Conservation (phyloP, 2,797 vertebrate genomes). For the Gorsachius magnificus region DNA sequence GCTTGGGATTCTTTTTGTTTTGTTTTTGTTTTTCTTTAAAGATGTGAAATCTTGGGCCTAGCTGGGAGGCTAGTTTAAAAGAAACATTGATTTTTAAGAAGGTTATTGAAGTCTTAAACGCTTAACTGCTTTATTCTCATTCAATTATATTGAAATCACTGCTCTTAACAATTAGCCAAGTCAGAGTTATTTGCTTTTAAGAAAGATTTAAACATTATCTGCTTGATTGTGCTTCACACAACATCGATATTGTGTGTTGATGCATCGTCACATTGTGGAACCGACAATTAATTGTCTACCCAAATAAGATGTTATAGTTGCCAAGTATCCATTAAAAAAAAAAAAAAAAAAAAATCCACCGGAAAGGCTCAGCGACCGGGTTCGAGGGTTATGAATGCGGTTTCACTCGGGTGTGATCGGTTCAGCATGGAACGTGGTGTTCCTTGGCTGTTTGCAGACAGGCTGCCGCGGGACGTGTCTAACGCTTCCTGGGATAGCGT, state of each 20-base stretch:
- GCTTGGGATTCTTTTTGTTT: too few relatives aligned
- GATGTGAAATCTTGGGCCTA: constrained; percentile 17
- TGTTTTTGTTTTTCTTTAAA: background rate
- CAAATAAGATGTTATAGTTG: constrained; percentile 30
- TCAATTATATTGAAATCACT: constrained; percentile 69
- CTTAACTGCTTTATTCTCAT: constrained; percentile 65
- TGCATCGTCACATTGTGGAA: constrained; percentile 1
- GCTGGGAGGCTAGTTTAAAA: constrained; percentile 28
- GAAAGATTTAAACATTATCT: constrained; percentile 46
- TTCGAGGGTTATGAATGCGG: background rate
- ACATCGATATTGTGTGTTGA: background rate
- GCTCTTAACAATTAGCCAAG: constrained; percentile 64
- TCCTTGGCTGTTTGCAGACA: background rate
- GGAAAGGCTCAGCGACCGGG: background rate
- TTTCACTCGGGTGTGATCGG: background rate
- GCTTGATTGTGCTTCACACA: constrained; percentile 33
- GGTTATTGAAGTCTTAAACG: constrained; percentile 67
- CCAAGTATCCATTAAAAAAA: background rate
- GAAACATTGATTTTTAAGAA: constrained; percentile 70
- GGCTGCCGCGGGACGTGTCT: background rate
- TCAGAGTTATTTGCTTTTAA: constrained; percentile 51
- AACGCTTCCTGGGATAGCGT: background rate
- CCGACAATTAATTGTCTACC: constrained; percentile 2
- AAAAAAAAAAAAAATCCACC: background rate
- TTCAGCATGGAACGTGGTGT: background rate